Conservation (phyloP, 2,797 vertebrate genomes). For the Amphiprion clarkii region DNA sequence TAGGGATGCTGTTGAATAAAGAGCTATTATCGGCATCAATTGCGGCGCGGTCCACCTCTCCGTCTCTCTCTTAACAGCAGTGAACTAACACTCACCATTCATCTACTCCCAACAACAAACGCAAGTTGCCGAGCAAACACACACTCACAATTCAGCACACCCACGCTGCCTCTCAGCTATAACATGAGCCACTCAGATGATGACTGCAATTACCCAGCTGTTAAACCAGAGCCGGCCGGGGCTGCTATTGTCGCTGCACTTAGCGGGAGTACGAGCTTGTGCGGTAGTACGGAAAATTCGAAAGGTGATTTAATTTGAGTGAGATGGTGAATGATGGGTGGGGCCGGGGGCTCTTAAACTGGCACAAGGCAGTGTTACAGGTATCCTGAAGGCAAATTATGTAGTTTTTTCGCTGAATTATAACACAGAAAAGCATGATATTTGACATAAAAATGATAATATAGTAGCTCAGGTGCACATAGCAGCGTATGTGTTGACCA, state of each 20-base stretch:
- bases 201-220: conserved; percentile 65
- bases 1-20: conserved; percentile 32
- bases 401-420: too few species aligned
- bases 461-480: too few species aligned
- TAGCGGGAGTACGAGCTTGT: conserved; percentile 19
- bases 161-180: conserved; percentile 48
- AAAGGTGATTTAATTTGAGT: conserved; percentile 44
- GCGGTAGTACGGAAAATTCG: conserved; percentile 17
- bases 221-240: conserved; percentile 48
- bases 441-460: too few species aligned
- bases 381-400: too few species aligned
- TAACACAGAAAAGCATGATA: too few species aligned
- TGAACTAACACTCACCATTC: conserved; percentile 51
- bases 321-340: conserved; percentile 15
- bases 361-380: not conserved
- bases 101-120: conserved; percentile 48
- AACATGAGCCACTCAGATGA: conserved; percentile 59
- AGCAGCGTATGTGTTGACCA: too few species aligned
- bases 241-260: conserved; percentile 53
- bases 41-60: conserved; percentile 9
- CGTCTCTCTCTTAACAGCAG: conserved; percentile 30
- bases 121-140: conserved; percentile 53
- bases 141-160: conserved; percentile 16
- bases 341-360: not conserved
- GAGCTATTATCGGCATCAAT: conserved; percentile 35